Conservation (phyloP, 2,888 invertebrate genomes). For the Elysia crispata region DNA sequence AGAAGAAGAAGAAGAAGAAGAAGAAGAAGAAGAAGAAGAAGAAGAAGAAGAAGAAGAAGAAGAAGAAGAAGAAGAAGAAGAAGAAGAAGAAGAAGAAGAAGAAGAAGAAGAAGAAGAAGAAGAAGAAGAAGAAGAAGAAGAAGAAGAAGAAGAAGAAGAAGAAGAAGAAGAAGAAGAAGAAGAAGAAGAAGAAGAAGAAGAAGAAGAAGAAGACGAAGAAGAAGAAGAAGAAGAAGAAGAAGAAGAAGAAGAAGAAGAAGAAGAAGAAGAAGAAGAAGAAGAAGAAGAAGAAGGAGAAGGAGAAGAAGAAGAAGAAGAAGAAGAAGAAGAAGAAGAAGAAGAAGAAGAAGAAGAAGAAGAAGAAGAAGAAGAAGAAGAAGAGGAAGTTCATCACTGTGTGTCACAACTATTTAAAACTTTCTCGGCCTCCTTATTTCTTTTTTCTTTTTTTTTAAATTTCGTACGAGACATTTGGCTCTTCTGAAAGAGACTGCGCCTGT, state of each 20-base stretch:
- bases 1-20: constrained; percentile 5
- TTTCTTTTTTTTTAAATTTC: too few relatives aligned
- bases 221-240: constrained; percentile 16
- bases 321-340: too few relatives aligned
- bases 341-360: too few relatives aligned
- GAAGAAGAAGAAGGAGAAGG: constrained; percentile 22
- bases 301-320: too few relatives aligned
- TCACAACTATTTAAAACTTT: too few relatives aligned
- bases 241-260: neutral
- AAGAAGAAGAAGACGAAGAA: too few relatives aligned
- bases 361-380: constrained; percentile 22
- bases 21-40: neutral
- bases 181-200: constrained; percentile 13
- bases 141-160: constrained; percentile 30
- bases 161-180: constrained; percentile 21
- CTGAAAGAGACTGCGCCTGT: too few relatives aligned
- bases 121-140: constrained; percentile 32
- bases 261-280: constrained; percentile 3
- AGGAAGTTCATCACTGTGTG: too few relatives aligned
- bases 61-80: constrained; percentile 15
- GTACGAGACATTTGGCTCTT: too few relatives aligned
- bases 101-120: constrained; percentile 14
- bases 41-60: neutral
- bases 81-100: constrained; percentile 25
- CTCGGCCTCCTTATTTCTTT: too few relatives aligned